Evolutionary conservation across 1,140 invertebrate species (phyloP).

Genomic region (Delia radicum): DNA sequence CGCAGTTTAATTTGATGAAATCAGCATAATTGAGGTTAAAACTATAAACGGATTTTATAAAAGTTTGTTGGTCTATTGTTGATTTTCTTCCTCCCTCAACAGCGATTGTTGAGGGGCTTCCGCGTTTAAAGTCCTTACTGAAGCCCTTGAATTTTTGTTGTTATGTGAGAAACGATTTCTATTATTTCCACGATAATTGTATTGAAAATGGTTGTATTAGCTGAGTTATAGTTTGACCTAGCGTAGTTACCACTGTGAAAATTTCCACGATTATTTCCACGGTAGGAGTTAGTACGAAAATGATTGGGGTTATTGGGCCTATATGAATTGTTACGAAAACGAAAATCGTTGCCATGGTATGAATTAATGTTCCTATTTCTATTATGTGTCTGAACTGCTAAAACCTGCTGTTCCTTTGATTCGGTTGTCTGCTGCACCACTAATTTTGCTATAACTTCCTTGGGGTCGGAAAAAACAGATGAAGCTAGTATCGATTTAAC

Average conservation of each 20-base stretch:
- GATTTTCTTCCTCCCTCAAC: neutral
- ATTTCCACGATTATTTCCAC: neutral
- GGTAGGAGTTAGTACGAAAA: neutral
- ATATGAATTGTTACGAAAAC: neutral
- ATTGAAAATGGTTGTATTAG: neutral
- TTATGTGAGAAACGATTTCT: neutral
- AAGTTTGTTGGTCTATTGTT: neutral
- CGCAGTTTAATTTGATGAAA: too few species aligned
- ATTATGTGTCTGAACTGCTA: neutral
- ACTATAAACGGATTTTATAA: neutral
- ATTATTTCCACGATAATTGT: neutral
- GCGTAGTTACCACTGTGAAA: neutral
- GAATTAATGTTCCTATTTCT: too few species aligned
- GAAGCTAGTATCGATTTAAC: neutral
- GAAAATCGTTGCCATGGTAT: too few species aligned
- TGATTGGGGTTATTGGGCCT: neutral
- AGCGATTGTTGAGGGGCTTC: slow-evolving; percentile 2
- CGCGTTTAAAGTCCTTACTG: neutral
- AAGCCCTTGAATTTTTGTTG: neutral
- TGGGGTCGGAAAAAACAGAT: neutral
- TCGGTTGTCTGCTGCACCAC: slow-evolving; percentile 1
- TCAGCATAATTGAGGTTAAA: neutral
- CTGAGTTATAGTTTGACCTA: neutral
- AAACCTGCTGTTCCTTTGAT: neutral
- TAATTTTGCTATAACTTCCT: neutral